Conservation (phyloP, 2,888 invertebrate genomes). For the Drosophila algonquin region DNA sequence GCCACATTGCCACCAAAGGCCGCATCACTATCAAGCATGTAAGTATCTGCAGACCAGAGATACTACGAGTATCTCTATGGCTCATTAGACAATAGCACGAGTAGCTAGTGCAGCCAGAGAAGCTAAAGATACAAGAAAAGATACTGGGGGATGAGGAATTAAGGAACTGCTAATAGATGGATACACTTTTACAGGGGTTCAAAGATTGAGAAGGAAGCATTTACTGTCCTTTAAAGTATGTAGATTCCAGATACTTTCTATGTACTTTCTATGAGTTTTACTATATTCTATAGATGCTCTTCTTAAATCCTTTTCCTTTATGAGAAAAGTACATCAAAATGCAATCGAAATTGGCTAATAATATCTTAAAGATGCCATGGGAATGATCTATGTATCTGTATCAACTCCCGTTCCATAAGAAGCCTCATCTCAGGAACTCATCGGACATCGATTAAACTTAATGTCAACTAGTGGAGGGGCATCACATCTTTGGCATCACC, state of each 20-base stretch:
- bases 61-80: background rate
- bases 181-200: too few relatives aligned
- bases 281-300: too few relatives aligned
- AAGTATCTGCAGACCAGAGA: constrained; percentile 39
- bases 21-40: constrained; percentile 57
- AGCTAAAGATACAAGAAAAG: background rate
- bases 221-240: background rate
- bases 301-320: too few relatives aligned
- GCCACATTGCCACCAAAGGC: constrained; percentile 52
- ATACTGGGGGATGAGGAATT: background rate
- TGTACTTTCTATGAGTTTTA: too few relatives aligned
- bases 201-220: background rate
- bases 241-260: too few relatives aligned
- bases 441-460: constrained; percentile 65
- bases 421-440: constrained; percentile 55
- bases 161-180: background rate
- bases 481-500: constrained; percentile 21
- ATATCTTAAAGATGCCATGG: too few relatives aligned
- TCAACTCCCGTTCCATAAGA: constrained; percentile 47
- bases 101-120: background rate
- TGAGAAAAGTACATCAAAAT: too few relatives aligned
- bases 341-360: too few relatives aligned
- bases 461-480: constrained; percentile 56
- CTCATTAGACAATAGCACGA: background rate
- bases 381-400: too few relatives aligned